Evolutionary conservation across 2,888 invertebrate genomes (phyloP), one percentile per base, ranked within the genome.

Genomic region (Cactoblastis cactorum): DNA sequence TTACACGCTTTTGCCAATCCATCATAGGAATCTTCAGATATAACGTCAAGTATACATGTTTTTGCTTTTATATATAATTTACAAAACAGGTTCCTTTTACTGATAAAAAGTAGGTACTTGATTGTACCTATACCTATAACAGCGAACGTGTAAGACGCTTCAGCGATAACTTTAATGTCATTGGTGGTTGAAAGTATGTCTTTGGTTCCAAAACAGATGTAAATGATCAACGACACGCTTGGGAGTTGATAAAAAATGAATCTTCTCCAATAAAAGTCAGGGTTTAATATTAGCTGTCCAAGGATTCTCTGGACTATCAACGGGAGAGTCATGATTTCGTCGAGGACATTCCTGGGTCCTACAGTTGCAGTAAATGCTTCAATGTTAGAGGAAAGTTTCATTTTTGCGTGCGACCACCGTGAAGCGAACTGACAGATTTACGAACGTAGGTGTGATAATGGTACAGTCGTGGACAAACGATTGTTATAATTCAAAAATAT

Each of bases 221-320:
- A 85, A 34, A 69, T 53, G 0, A 69, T 51, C 2, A 83, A 54
- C n/a, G 54, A 12, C 0, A 65, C 32, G 41, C 56, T 62, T 1
- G 71, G 50, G 9, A 77, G 19, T 47, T 78, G 72, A 50, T 74
- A 63, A 0, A 61, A 19, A 14, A 51, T 59, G 54, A 62, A 70
- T 34, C 57, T 69, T 53, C 54, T 71, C 71, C 72, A 78, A 12
- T 65, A 66, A 85, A 85, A 85, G 24, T 67, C 59, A 1, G 81
- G 75, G 45, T 83, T 66, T 3, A 84, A 59, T 22, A 83, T 63
- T 55, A 83, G 81, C 34, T 77, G 75, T 0, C 81, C 83, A 11
- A 76, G 69, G 11, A 77, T 51, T 39, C 66, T 62, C 49, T 81
- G 81, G 3, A 65, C 54, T 15, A 75, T 54, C 24, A 83, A 58